A percentile compares a stretch with the other conserved stretches of the same genome.
Conservation (phyloP, 2,797 vertebrate genomes). For the Chaunax sp. region DNA sequence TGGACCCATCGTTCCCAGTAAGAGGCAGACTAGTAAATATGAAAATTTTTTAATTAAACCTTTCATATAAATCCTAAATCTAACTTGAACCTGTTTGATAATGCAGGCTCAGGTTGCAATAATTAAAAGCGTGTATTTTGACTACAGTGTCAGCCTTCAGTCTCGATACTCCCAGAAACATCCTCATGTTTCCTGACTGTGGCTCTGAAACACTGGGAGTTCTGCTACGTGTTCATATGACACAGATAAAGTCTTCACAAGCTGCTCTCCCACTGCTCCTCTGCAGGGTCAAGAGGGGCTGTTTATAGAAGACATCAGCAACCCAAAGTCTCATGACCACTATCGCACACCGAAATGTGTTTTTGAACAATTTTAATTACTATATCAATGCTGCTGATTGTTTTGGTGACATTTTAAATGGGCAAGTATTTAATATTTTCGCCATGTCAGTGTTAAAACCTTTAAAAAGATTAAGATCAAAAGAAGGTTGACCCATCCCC, state of each 20-base stretch:
- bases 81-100: too few species aligned
- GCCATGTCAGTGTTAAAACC: neutral
- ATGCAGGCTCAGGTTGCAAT: too few species aligned
- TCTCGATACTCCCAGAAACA: constrained; percentile 1
- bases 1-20: neutral
- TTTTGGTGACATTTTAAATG: neutral
- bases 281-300: constrained; percentile 40
- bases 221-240: constrained; percentile 12
- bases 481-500: neutral
- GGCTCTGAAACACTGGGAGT: neutral
- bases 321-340: constrained; percentile 15
- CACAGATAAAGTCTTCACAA: constrained; percentile 3
- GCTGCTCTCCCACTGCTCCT: constrained; percentile 24
- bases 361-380: neutral
- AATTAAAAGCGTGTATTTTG: neutral
- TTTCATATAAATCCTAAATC: too few species aligned
- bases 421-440: neutral
- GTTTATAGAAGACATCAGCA: constrained; percentile 41
- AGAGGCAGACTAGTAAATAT: too few species aligned
- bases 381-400: neutral
- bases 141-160: neutral
- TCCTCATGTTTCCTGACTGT: constrained; percentile 7
- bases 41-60: too few species aligned
- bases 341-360: neutral
- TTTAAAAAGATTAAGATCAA: neutral